These are phyloP conservation scores for Macrocentrus cingulum DNA, from an alignment of 1,140 invertebrate species.

Conservation along the genomic window DNA sequence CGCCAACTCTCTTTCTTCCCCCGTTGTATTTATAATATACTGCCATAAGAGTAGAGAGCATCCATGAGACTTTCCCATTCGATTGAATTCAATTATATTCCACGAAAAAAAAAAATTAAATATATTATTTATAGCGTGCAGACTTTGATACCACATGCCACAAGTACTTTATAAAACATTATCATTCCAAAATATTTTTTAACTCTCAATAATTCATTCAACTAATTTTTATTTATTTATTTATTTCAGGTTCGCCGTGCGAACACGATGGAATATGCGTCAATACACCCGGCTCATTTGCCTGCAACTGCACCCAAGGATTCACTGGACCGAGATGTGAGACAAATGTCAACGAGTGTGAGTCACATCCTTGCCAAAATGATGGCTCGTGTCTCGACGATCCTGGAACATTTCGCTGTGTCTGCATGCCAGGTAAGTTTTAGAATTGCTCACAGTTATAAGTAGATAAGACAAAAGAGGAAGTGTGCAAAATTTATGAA, in stretches of 20 bases:
- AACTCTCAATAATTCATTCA: too few relatives aligned
- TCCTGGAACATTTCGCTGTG: conserved; percentile 90
- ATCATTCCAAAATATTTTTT: too few relatives aligned
- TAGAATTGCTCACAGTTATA: background rate
- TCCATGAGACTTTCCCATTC: conserved; percentile 25
- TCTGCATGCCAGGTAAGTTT: conserved; percentile 93
- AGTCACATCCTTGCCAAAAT: conserved; percentile 91
- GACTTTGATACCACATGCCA: too few relatives aligned
- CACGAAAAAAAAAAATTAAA: background rate
- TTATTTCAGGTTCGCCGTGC: conserved; percentile 76
- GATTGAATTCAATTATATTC: conserved; percentile 28
- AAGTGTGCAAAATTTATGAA: conserved; percentile 7
- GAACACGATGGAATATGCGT: conserved; percentile 92
- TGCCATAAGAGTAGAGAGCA: conserved; percentile 24
- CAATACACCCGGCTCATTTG: conserved; percentile 91
- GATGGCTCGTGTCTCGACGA: conserved; percentile 92
- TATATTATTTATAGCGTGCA: conserved; percentile 9
- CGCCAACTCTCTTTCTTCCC: conserved; percentile 17
- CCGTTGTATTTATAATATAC: conserved; percentile 12
- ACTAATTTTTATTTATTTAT: conserved; percentile 28
- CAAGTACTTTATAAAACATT: too few relatives aligned
- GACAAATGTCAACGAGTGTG: conserved; percentile 92
- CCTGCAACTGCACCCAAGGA: conserved; percentile 88
- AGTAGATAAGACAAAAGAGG: background rate
- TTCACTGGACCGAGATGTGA: conserved; percentile 91